Conservation (phyloP, 2,888 invertebrate species). For the Onthophagus sagittarius region DNA sequence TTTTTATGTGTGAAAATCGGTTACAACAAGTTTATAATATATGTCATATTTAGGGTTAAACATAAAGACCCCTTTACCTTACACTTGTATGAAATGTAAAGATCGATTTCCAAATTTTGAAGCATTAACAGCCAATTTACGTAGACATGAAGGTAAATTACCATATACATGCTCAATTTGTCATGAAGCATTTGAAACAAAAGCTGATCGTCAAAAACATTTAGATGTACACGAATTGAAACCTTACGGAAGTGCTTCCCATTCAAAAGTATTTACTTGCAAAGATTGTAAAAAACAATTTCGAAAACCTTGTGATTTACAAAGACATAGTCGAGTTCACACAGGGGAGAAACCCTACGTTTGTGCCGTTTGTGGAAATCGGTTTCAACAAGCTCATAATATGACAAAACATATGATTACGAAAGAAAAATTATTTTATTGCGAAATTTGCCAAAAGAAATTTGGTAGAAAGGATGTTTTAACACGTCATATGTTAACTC, state of each 20-base stretch:
- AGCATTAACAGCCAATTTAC: conserved; percentile 40
- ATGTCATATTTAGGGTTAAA: too few relatives aligned
- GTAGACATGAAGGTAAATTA: conserved; percentile 43
- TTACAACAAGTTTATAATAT: too few relatives aligned
- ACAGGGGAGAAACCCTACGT: conserved; percentile 46
- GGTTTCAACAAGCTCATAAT: conserved; percentile 42
- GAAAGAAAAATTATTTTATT: conserved; percentile 41
- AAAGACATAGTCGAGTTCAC: conserved; percentile 45
- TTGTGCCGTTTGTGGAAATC: conserved; percentile 37
- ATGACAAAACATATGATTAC: conserved; percentile 45
- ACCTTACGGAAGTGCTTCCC: conserved; percentile 19
- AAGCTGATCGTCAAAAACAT: conserved; percentile 37
- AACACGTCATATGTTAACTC: conserved; percentile 44
- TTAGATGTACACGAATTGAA: conserved; percentile 39
- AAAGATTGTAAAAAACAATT: conserved; percentile 42
- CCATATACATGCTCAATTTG: conserved; percentile 43
- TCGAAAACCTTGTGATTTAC: conserved; percentile 43
- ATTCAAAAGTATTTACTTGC: conserved; percentile 38
- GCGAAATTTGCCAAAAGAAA: conserved; percentile 44
- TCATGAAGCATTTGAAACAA: conserved; percentile 38
- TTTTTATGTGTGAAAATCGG: too few relatives aligned
- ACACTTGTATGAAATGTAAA: conserved; percentile 38
- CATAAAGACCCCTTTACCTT: conserved; percentile 46
- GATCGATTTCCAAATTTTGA: conserved; percentile 38
- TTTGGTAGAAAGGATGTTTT: conserved; percentile 46